These are phyloP conservation scores for Gephyroberyx darwinii DNA, from an alignment of 2,797 vertebrate genomes.

Conservation along the genomic window DNA sequence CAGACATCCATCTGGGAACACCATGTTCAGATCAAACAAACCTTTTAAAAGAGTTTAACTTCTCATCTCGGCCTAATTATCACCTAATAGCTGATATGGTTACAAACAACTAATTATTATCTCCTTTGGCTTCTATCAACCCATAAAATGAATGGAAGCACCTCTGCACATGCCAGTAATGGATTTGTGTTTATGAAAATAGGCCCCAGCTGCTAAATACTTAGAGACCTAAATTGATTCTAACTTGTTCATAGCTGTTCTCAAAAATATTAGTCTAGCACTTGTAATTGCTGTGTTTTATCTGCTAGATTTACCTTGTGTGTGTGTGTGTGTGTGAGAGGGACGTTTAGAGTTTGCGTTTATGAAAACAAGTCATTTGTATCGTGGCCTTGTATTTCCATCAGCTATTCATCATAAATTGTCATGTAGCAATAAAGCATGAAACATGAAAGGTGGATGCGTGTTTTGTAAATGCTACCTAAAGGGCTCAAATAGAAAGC, in stretches of 20 bases:
- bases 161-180: constrained; percentile 73
- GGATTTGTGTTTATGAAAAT: constrained; percentile 58
- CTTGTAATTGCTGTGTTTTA: constrained; percentile 19
- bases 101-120: constrained; percentile 90
- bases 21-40: constrained; percentile 87
- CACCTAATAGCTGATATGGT: constrained; percentile 89
- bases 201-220: constrained; percentile 54
- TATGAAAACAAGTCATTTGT: background rate
- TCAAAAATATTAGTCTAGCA: constrained; percentile 25
- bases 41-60: constrained; percentile 84
- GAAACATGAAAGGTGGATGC: no score
- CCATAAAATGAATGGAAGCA: constrained; percentile 75
- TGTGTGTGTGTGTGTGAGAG: background rate
- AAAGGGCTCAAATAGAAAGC: constrained; percentile 21
- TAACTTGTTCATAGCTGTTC: constrained; percentile 37
- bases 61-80: constrained; percentile 88
- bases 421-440: no score
- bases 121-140: constrained; percentile 83
- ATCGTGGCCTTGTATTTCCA: constrained; percentile 2
- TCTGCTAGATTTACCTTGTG: background rate
- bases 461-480: no score
- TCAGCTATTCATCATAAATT: constrained; percentile 27
- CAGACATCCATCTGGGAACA: constrained; percentile 87
- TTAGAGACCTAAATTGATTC: constrained; percentile 34
- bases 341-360: background rate